These are phyloP conservation scores for Acleris laterana DNA, from an alignment of 2,888 invertebrate species.

Conservation along the genomic window DNA sequence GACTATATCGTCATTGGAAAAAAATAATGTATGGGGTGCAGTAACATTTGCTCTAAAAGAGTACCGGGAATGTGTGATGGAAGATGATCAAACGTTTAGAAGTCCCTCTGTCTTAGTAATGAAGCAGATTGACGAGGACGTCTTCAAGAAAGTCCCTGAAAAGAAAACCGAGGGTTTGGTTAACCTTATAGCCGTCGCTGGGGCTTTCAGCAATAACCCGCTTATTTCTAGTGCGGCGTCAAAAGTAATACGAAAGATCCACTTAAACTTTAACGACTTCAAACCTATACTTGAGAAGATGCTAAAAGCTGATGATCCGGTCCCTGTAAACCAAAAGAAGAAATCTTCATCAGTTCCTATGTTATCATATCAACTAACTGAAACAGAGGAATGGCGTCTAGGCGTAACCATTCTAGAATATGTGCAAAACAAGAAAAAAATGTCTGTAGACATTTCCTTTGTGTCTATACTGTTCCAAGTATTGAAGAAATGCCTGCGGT, in stretches of 20 bases:
- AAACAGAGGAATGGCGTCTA: slow-evolving; percentile 89
- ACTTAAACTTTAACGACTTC: slow-evolving; percentile 86
- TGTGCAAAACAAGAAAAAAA: slow-evolving; percentile 93
- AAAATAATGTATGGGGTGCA: slow-evolving; percentile 83
- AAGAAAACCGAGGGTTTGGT: slow-evolving; percentile 77
- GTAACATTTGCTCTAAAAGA: slow-evolving; percentile 82
- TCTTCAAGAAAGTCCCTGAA: slow-evolving; percentile 79
- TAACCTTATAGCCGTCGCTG: slow-evolving; percentile 80
- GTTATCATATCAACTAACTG: slow-evolving; percentile 85
- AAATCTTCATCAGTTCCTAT: slow-evolving; percentile 69
- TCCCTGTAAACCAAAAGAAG: slow-evolving; percentile 67
- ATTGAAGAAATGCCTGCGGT: slow-evolving; percentile 90
- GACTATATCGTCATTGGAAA: slow-evolving; percentile 70
- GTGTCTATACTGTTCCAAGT: slow-evolving; percentile 91
- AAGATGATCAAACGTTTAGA: slow-evolving; percentile 62
- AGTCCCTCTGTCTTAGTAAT: slow-evolving; percentile 80
- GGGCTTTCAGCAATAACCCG: slow-evolving; percentile 85
- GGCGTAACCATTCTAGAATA: slow-evolving; percentile 92
- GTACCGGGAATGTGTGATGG: slow-evolving; percentile 73
- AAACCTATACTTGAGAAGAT: slow-evolving; percentile 85
- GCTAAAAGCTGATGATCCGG: slow-evolving; percentile 79
- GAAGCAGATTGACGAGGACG: slow-evolving; percentile 82
- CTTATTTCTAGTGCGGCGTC: slow-evolving; percentile 85
- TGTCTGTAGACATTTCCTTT: slow-evolving; percentile 86
- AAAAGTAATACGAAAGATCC: slow-evolving; percentile 87